Conservation (phyloP, 30 jellyfish, hydroid and myxozoan genomes). For the Aurelia coerulea region DNA sequence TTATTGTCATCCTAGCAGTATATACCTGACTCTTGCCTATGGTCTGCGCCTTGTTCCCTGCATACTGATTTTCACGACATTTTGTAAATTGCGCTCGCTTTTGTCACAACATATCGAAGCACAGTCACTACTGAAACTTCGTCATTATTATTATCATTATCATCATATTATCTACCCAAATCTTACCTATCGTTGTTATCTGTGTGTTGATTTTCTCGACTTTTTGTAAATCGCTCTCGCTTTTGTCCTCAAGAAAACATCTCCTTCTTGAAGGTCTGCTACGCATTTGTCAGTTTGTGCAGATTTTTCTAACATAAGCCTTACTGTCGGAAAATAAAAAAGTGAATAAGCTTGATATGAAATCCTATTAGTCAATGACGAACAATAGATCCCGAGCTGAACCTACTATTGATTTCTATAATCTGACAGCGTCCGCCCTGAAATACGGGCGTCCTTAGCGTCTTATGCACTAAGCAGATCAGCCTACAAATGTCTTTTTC, state of each 20-base stretch:
- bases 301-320: constrained; percentile 48
- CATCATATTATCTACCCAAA: too few relatives aligned
- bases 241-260: constrained; percentile 36
- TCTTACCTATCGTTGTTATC: background rate
- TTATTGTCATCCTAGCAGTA: too few relatives aligned
- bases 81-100: too few relatives aligned
- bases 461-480: constrained; percentile 51
- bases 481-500: constrained; percentile 25
- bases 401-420: constrained; percentile 66
- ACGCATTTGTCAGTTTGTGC: constrained; percentile 47
- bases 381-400: constrained; percentile 64
- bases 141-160: too few relatives aligned
- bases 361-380: constrained; percentile 49
- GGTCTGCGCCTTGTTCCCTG: too few relatives aligned
- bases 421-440: constrained; percentile 79
- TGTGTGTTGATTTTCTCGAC: background rate
- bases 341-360: constrained; percentile 56
- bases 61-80: too few relatives aligned
- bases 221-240: background rate
- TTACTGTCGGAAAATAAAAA: constrained; percentile 63
- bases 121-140: too few relatives aligned
- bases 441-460: constrained; percentile 64
- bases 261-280: constrained; percentile 36
- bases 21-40: too few relatives aligned
- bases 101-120: too few relatives aligned